Evolutionary conservation across 2,113 vertebrate species (phyloP).

Genomic region (Campylomormyrus numenius): DNA sequence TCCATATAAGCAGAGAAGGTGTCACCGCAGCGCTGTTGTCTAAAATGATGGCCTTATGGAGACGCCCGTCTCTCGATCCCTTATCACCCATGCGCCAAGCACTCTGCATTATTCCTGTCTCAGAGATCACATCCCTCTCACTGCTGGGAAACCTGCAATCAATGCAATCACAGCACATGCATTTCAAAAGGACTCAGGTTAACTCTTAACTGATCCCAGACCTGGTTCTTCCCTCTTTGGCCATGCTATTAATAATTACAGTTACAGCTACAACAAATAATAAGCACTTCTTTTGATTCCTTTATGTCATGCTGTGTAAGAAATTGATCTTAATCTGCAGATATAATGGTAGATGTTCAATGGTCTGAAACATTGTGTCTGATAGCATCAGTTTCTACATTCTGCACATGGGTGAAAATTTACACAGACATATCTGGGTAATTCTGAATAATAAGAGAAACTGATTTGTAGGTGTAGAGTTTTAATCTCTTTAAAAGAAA

Average conservation of each 20-base stretch:
- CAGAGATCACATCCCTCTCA: background rate
- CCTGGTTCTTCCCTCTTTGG: background rate
- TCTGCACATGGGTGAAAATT: background rate
- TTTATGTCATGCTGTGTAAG: background rate
- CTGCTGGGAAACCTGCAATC: background rate
- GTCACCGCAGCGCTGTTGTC: background rate
- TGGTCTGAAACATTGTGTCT: background rate
- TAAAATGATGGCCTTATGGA: background rate
- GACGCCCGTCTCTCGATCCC: background rate
- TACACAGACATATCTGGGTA: background rate
- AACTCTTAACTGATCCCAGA: background rate
- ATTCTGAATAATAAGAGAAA: constrained; percentile 22
- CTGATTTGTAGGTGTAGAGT: constrained; percentile 32
- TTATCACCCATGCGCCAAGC: background rate
- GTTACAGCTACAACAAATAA: background rate
- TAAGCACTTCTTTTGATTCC: background rate
- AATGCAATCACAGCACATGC: background rate
- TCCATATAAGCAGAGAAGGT: background rate
- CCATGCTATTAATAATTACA: background rate
- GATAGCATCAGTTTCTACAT: background rate
- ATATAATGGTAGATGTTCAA: background rate
- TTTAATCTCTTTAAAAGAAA: constrained; percentile 34
- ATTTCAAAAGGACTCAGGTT: background rate
- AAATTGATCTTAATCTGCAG: background rate
- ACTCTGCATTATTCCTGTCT: background rate